phyloP scores from a whole-genome alignment of 92 coral and sea anemone genomes.

The Meandrina meandrites region DNA sequence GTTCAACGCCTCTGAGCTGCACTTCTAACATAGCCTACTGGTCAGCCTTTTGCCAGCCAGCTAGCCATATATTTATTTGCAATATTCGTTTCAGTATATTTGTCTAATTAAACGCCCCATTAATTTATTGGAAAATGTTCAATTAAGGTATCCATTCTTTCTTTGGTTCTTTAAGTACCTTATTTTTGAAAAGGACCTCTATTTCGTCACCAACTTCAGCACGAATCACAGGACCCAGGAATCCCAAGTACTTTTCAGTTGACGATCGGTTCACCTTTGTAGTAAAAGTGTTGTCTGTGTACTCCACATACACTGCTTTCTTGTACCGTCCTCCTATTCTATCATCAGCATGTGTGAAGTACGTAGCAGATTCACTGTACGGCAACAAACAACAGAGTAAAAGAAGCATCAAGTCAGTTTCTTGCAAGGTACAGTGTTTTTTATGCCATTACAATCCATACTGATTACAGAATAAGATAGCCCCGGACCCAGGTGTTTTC shows the following conservation, averaged over 20 bases:
- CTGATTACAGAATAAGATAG: too few species aligned
- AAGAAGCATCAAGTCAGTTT: too few species aligned
- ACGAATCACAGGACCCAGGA: constrained; percentile 80
- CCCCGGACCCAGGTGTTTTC: too few species aligned
- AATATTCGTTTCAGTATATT: too few species aligned
- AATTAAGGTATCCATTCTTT: background rate
- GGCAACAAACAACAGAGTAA: background rate
- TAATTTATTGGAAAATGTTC: too few species aligned
- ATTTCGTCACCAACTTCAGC: constrained; percentile 81
- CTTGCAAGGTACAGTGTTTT: background rate
- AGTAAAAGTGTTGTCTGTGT: constrained; percentile 55
- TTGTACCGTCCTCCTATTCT: constrained; percentile 74
- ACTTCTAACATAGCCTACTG: too few species aligned
- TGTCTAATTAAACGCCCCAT: too few species aligned
- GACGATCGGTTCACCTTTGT: constrained; percentile 32
- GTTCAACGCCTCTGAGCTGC: too few species aligned
- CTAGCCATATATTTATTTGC: too few species aligned
- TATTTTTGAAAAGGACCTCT: constrained; percentile 63
- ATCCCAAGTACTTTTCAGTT: constrained; percentile 53
- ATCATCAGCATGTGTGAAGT: constrained; percentile 64
- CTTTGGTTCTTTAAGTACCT: constrained; percentile 32
- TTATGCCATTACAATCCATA: too few species aligned
- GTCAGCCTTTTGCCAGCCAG: too few species aligned
- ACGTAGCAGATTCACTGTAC: constrained; percentile 63
- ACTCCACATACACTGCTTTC: constrained; percentile 70